Percentiles rank a stretch among this genome's conserved stretches.
phyloP scores from a whole-genome alignment of 2,888 invertebrate genomes.

The Lasius fuliginosus region DNA sequence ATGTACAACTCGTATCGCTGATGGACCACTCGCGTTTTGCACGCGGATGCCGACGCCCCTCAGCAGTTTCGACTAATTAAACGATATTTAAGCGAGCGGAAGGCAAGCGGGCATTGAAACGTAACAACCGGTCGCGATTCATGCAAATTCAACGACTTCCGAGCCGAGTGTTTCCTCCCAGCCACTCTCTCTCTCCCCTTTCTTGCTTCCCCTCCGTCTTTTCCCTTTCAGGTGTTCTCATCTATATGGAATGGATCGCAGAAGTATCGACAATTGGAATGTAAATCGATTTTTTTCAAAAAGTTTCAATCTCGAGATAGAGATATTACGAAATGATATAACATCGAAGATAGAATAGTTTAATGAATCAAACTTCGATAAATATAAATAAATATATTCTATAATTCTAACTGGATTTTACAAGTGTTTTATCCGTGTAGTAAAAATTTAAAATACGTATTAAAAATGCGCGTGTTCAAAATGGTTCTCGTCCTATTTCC shows the following conservation, averaged over 20 bases:
- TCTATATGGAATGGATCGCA: conserved; percentile 17
- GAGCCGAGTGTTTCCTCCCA: conserved; percentile 68
- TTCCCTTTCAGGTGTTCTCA: conserved; percentile 26
- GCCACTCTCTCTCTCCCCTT: conserved; percentile 26
- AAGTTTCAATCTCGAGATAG: conserved; percentile 6
- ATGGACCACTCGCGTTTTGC: conserved; percentile 35
- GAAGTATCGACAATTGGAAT: background rate
- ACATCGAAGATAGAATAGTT: background rate
- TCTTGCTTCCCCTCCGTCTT: conserved; percentile 25
- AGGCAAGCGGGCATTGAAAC: conserved; percentile 73
- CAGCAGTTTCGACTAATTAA: conserved; percentile 74
- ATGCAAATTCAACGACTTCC: conserved; percentile 78
- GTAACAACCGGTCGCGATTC: conserved; percentile 77
- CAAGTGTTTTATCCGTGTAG: background rate
- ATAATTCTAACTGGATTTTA: background rate
- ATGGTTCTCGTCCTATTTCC: background rate
- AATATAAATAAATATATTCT: background rate
- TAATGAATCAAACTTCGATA: background rate
- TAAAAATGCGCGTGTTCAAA: background rate
- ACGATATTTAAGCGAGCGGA: conserved; percentile 75
- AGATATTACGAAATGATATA: background rate
- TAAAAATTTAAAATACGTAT: background rate
- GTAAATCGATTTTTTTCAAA: conserved; percentile 31
- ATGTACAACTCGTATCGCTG: conserved; percentile 16
- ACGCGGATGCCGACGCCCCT: conserved; percentile 60